phyloP scores from a whole-genome alignment of 2,113 vertebrate species.

The Megaptera novaeangliae region DNA sequence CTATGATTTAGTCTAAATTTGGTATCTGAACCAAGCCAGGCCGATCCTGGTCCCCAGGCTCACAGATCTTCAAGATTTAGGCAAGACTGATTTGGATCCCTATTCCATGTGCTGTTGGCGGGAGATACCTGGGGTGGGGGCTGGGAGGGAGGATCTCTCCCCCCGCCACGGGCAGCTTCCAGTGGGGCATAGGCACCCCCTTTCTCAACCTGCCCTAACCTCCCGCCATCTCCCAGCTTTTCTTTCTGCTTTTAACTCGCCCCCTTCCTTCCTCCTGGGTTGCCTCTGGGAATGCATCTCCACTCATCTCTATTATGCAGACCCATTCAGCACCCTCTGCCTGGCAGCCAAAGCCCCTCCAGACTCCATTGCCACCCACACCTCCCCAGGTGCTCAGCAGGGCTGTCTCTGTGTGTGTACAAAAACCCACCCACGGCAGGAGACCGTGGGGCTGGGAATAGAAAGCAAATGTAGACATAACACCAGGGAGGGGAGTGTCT shows the following conservation, averaged over 20 bases:
- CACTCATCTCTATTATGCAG: neutral
- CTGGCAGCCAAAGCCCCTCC: too few relatives aligned
- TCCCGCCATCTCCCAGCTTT: accelerated
- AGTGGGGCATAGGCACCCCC: accelerated
- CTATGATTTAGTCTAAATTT: neutral
- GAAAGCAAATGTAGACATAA: neutral
- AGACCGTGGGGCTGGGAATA: neutral
- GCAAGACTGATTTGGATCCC: neutral
- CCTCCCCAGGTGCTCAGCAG: neutral
- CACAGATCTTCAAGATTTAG: neutral
- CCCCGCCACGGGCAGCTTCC: neutral
- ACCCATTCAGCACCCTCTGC: too few relatives aligned
- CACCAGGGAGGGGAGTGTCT: neutral
- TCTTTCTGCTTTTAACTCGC: neutral
- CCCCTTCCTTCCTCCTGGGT: neutral
- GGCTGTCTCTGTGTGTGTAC: accelerated
- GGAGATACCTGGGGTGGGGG: neutral
- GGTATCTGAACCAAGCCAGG: neutral
- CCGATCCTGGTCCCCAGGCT: neutral
- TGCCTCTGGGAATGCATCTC: neutral
- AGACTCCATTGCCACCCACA: neutral
- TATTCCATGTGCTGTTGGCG: neutral
- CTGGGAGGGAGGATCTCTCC: neutral
- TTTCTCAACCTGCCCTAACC: too few relatives aligned
- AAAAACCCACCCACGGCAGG: neutral